Base-by-base conservation (phyloP, 2,888 invertebrate species). In the Pycnomerus fuliginosus region DNA sequence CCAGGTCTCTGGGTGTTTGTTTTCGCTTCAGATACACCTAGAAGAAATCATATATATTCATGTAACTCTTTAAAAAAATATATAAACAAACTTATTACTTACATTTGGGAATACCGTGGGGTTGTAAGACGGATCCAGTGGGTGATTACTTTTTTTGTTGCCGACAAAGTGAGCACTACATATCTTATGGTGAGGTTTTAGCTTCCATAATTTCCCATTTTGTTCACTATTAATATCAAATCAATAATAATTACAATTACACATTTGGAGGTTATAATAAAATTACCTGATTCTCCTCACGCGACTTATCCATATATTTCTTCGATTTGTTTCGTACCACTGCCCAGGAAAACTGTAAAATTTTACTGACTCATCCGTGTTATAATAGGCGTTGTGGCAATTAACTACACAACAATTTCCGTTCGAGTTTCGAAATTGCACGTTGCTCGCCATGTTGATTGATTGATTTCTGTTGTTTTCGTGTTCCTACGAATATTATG, bases 301-400 rank as follows among this genome's bases (percentile, higher is more conserved):
- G 11, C 33, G 16, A 2, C 17, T 16, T 17, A 33, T 33, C 33
- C 33, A 33, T 17, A 20, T 8, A 2, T 17, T 11, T n/a, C 14
- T 16, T 7, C 33, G 5, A 4, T 33, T 7, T 1, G 10, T 16
- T 22, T 33, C 33, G 5, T 2, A 33, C 11, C 11, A 3, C 11
- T 33, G 16, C 11, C 14, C 14, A 3, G 33, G 33, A 3, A 33
- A 33, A 7, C 10, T 33, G 12, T 33, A 33, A 33, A 33, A 33
- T 20, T 33, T 33, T 33, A 16, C 15, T 17, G 8, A 8, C 11
- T 11, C 2, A 5, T 33, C 17, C 4, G 33, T 33, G 1, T 33
- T 33, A 3, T 33, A 20, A 33, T 33, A 33, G 4, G 33, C 20
- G 15, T 33, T 33, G 10, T 20, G 33, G 20, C 33, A 33, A 17